A percentile compares a stretch with the other conserved stretches of the same genome.
These are phyloP conservation scores for Chironomus tepperi DNA, from an alignment of 1,140 invertebrate genomes.

Conservation along the genomic window DNA sequence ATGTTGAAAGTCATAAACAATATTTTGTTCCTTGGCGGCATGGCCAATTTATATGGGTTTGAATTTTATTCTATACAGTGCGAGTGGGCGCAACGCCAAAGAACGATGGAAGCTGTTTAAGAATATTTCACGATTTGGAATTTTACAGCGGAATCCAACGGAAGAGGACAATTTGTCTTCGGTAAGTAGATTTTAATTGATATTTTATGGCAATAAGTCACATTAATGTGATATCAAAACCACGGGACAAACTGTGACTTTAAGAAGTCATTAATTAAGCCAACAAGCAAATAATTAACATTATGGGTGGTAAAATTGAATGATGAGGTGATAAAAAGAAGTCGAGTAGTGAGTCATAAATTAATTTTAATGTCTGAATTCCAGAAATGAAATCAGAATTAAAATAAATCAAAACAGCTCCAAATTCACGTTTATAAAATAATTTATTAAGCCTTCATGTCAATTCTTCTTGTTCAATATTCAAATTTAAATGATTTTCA, in stretches of 20 bases:
- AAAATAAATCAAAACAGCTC: no score
- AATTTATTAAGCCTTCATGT: no score
- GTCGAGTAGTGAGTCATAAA: neutral
- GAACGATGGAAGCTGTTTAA: constrained; percentile 54
- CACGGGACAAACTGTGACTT: neutral
- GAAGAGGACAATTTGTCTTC: constrained; percentile 34
- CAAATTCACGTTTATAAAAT: no score
- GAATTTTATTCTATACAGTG: neutral
- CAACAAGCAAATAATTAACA: neutral
- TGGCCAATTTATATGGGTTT: neutral
- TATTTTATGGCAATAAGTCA: constrained; percentile 20
- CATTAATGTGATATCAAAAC: neutral
- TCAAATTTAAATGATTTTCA: neutral
- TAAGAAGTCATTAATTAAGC: neutral
- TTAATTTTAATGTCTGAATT: neutral
- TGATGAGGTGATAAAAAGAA: neutral
- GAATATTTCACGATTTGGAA: constrained; percentile 48
- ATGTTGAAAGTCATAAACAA: neutral
- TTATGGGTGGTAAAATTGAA: neutral
- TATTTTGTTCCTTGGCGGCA: neutral
- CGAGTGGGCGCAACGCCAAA: constrained; percentile 43
- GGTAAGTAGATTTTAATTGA: constrained; percentile 26
- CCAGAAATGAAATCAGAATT: no score
- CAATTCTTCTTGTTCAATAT: no score
- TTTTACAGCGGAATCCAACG: constrained; percentile 40